These are phyloP conservation scores for Syngnathus floridae DNA, from an alignment of 2,113 vertebrate genomes.

Conservation along the genomic window DNA sequence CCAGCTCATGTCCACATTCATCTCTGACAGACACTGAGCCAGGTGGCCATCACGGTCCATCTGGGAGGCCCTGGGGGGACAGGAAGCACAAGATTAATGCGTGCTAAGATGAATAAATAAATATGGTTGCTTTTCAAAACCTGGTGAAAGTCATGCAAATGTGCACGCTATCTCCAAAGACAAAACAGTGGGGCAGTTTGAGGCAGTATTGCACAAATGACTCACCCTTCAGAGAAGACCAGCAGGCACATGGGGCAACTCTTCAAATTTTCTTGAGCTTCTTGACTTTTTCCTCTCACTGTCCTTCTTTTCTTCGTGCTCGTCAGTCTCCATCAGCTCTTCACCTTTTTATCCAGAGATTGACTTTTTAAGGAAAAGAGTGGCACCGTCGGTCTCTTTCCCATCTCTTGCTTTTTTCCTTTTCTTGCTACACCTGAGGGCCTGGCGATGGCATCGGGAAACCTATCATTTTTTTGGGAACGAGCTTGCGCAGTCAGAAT, in stretches of 20 bases:
- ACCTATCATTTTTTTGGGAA: background rate
- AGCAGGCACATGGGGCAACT: slow-evolving; percentile 81
- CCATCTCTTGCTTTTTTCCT: background rate
- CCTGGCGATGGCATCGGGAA: background rate
- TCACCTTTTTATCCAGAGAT: background rate
- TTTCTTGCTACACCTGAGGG: background rate
- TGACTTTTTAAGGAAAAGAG: slow-evolving; percentile 4
- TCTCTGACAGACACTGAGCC: slow-evolving; percentile 83
- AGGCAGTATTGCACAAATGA: background rate
- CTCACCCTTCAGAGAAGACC: slow-evolving; percentile 73
- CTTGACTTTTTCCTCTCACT: slow-evolving; percentile 1
- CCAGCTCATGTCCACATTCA: slow-evolving; percentile 77
- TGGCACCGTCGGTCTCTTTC: background rate
- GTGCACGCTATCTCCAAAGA: background rate
- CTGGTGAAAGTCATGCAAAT: background rate
- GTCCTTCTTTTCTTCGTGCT: slow-evolving; percentile 9
- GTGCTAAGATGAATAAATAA: background rate
- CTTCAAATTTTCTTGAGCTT: slow-evolving; percentile 37
- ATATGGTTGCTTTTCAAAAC: background rate
- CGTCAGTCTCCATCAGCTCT: background rate
- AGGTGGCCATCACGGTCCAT: slow-evolving; percentile 83
- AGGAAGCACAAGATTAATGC: slow-evolving; percentile 9
- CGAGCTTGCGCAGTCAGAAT: background rate
- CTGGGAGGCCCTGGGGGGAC: slow-evolving; percentile 73
- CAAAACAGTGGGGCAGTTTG: background rate